Evolutionary conservation across 2,113 vertebrate genomes (phyloP).

Genomic region (Heteronetta atricapilla): DNA sequence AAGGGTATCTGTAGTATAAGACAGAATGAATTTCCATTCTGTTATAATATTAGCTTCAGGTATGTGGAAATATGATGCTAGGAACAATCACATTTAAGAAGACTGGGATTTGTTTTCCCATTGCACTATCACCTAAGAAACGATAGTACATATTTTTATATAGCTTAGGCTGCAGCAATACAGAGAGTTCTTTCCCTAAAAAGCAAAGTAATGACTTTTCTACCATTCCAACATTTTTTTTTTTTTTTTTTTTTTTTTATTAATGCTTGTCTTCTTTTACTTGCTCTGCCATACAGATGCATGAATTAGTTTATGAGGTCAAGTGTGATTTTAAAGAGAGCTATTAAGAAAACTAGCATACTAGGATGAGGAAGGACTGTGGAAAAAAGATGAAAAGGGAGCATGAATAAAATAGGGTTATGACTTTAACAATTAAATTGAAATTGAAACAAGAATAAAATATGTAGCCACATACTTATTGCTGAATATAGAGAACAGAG

Average conservation of each 20-base stretch:
- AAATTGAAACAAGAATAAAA: neutral
- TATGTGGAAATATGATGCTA: neutral
- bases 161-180: neutral
- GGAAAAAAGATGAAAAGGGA: neutral
- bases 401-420: neutral
- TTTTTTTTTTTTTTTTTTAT: accelerated
- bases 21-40: neutral
- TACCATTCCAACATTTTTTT: neutral
- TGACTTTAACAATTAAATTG: neutral
- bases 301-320: neutral
- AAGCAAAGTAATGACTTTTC: neutral
- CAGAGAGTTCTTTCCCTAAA: neutral
- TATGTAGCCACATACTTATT: neutral
- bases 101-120: neutral
- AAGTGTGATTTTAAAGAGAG: neutral
- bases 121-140: neutral
- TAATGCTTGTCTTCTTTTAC: neutral
- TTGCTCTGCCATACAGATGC: neutral
- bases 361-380: neutral
- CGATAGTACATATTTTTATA: neutral
- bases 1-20: neutral
- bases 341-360: neutral
- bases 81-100: neutral
- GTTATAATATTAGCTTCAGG: neutral
- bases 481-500: neutral